phyloP scores from a whole-genome alignment of 2,113 vertebrate genomes.

The Labeo catla region DNA sequence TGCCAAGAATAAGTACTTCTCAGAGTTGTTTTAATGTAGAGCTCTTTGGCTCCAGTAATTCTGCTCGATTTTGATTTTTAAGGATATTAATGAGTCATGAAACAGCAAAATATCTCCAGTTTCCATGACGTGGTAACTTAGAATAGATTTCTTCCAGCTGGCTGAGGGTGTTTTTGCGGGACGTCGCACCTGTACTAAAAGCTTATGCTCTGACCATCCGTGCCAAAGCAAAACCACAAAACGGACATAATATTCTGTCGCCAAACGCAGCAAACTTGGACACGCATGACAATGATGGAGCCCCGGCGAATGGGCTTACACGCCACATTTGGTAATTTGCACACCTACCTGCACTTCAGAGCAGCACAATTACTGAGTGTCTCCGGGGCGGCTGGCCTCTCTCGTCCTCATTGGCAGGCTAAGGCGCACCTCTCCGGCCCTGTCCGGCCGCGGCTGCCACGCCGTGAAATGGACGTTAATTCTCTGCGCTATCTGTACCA shows the following conservation, averaged over 20 bases:
- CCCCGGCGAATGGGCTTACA: conserved; percentile 75
- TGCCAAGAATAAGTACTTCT: neutral
- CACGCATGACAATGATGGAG: conserved; percentile 74
- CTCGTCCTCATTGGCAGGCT: conserved; percentile 61
- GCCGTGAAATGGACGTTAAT: conserved; percentile 81
- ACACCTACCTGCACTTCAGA: conserved; percentile 81
- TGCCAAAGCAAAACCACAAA: conserved; percentile 60
- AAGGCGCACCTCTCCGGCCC: conserved; percentile 65
- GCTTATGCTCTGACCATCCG: conserved; percentile 49
- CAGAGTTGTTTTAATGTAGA: neutral
- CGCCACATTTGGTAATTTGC: conserved; percentile 81
- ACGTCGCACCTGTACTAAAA: conserved; percentile 27
- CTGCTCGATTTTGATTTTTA: neutral
- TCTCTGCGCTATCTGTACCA: conserved; percentile 75
- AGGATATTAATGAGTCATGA: conserved; percentile 13
- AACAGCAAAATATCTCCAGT: neutral
- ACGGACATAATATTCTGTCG: conserved; percentile 62
- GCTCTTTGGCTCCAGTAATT: neutral
- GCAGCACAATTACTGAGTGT: conserved; percentile 75
- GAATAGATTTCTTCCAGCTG: neutral
- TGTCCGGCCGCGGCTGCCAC: conserved; percentile 64
- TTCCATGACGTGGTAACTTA: neutral
- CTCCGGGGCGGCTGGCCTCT: conserved; percentile 63
- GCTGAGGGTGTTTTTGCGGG: neutral
- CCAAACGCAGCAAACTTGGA: conserved; percentile 62